Percentiles rank a stretch among this genome's conserved stretches.
Conservation (phyloP, 2,113 vertebrate genomes). For the Seriola aureovittata region DNA sequence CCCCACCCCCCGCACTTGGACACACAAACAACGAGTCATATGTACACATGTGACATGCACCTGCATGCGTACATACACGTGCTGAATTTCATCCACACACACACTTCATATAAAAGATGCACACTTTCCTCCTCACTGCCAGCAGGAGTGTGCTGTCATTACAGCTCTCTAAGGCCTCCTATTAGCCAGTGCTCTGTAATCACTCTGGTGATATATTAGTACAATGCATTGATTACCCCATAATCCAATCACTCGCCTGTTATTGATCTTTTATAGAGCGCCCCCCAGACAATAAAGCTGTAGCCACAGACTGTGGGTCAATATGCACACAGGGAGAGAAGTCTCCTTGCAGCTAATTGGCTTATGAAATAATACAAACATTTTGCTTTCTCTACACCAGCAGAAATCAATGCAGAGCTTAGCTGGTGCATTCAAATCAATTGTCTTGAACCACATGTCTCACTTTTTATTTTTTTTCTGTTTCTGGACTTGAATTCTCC, state of each 20-base stretch:
- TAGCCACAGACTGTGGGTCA: constrained; percentile 80
- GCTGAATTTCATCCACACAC: constrained; percentile 39
- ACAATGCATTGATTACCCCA: constrained; percentile 82
- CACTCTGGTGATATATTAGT: constrained; percentile 81
- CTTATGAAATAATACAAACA: constrained; percentile 87
- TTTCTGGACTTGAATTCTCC: constrained; percentile 16
- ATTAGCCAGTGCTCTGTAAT: constrained; percentile 80
- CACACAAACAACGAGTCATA: constrained; percentile 26
- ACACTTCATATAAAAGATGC: constrained; percentile 41
- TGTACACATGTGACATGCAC: constrained; percentile 58
- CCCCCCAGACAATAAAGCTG: constrained; percentile 79
- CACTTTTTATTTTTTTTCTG: constrained; percentile 19
- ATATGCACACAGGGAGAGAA: constrained; percentile 78
- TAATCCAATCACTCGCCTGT: constrained; percentile 83
- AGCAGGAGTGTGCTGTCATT: constrained; percentile 76
- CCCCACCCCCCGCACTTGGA: constrained; percentile 38
- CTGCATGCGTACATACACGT: constrained; percentile 36
- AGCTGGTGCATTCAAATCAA: constrained; percentile 79
- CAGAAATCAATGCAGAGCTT: constrained; percentile 80
- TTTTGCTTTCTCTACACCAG: constrained; percentile 80
- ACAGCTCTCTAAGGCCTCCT: constrained; percentile 70
- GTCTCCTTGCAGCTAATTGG: constrained; percentile 85
- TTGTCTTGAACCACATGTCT: constrained; percentile 45
- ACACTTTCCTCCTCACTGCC: constrained; percentile 20
- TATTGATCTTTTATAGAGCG: constrained; percentile 85